These are phyloP conservation scores for Berghia stephanieae DNA, from an alignment of 1,140 invertebrate species.

Conservation along the genomic window DNA sequence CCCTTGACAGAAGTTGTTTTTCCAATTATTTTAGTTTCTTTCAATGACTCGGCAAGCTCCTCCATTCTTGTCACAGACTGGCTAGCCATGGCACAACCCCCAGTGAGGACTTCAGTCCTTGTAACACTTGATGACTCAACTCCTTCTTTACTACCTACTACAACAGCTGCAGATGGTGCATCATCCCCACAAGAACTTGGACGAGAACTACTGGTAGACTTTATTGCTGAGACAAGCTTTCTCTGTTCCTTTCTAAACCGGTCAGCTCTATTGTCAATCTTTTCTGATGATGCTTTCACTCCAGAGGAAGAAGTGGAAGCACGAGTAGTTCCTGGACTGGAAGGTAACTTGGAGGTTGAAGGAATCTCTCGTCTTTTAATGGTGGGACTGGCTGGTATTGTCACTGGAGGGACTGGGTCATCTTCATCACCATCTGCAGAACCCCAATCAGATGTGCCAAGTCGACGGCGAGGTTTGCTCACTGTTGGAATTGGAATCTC, in stretches of 20 bases:
- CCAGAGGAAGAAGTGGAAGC: background rate
- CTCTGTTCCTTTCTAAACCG: conserved; percentile 36
- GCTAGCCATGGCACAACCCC: conserved; percentile 22
- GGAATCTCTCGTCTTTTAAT: conserved; percentile 29
- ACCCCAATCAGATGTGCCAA: background rate
- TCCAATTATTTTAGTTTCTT: background rate
- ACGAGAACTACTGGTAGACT: conserved; percentile 32
- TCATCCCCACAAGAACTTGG: background rate
- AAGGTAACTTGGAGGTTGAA: conserved; percentile 11
- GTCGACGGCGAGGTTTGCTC: background rate
- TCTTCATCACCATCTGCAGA: background rate
- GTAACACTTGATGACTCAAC: background rate
- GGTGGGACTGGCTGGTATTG: conserved; percentile 31
- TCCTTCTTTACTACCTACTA: background rate
- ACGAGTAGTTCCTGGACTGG: conserved; percentile 18
- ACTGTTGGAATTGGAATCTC: conserved; percentile 28
- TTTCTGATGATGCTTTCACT: conserved; percentile 9
- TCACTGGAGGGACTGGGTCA: conserved; percentile 21
- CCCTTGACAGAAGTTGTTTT: background rate
- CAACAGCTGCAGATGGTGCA: background rate
- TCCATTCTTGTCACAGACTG: background rate
- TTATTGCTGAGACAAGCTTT: conserved; percentile 38
- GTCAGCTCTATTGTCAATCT: conserved; percentile 30
- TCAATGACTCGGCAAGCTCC: background rate
- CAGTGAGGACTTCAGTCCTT: background rate